Conservation (phyloP, 2,888 invertebrate species). For the Drosophila formosana region DNA sequence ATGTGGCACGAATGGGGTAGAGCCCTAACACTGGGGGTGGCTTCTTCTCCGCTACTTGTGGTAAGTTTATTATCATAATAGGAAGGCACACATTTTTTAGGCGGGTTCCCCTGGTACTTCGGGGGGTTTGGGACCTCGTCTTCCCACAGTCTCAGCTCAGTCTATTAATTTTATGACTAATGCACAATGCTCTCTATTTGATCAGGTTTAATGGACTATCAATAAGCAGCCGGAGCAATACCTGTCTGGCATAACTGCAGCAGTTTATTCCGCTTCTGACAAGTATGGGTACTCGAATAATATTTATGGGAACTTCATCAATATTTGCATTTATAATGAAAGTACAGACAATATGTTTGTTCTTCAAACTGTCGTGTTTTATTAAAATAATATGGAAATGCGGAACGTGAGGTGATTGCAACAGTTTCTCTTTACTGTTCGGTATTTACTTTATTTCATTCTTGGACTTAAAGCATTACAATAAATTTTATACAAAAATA, state of each 20-base stretch:
- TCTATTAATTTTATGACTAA: constrained; percentile 62
- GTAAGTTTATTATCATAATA: constrained; percentile 74
- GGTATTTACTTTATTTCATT: background rate
- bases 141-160: background rate
- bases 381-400: constrained; percentile 1
- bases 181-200: constrained; percentile 45
- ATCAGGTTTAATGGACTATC: constrained; percentile 46
- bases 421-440: background rate
- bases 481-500: too few relatives aligned
- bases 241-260: constrained; percentile 24
- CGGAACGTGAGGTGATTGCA: background rate
- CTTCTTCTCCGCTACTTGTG: constrained; percentile 34
- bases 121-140: constrained; percentile 40
- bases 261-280: constrained; percentile 2
- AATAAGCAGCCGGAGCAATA: constrained; percentile 11
- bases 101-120: constrained; percentile 36
- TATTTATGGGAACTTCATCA: constrained; percentile 34
- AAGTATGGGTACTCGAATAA: constrained; percentile 22
- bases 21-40: constrained; percentile 40
- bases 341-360: background rate
- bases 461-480: background rate
- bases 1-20: constrained; percentile 14
- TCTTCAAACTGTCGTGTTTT: background rate
- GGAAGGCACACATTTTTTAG: constrained; percentile 60
- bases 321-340: constrained; percentile 48